Conservation (phyloP, 2,797 vertebrate species). For the Botia kubotai region DNA sequence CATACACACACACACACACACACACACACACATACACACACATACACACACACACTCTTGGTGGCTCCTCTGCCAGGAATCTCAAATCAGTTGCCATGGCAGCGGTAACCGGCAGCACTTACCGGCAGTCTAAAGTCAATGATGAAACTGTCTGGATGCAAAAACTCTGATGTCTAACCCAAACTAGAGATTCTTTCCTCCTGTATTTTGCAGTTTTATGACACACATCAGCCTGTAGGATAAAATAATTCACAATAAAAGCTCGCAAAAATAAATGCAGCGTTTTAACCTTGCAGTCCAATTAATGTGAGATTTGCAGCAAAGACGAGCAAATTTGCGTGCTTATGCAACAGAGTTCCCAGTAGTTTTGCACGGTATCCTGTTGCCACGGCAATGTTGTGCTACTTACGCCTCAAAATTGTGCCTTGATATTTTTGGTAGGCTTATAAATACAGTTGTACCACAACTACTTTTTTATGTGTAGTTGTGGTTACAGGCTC, state of each 20-base stretch:
- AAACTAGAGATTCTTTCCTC: constrained; percentile 36
- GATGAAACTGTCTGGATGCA: constrained; percentile 70
- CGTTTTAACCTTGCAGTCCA: constrained; percentile 3
- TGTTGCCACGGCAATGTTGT: too few species aligned
- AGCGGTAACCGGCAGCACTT: constrained; percentile 80
- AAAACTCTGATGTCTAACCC: constrained; percentile 61
- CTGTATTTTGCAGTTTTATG: constrained; percentile 4
- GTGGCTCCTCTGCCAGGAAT: constrained; percentile 62
- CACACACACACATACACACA: constrained; percentile 12
- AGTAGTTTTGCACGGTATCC: too few species aligned
- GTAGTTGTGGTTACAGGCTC: too few species aligned
- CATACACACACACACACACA: constrained; percentile 12
- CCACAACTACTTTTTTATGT: too few species aligned
- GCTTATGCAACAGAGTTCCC: not conserved
- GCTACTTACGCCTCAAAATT: too few species aligned
- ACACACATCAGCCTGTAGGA: not conserved
- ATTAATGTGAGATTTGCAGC: not conserved
- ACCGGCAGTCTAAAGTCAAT: constrained; percentile 74
- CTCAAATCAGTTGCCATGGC: constrained; percentile 82
- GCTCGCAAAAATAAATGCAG: not conserved
- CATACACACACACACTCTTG: constrained; percentile 20
- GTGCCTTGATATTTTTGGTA: too few species aligned
- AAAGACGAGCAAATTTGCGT: constrained; percentile 7
- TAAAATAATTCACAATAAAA: not conserved
- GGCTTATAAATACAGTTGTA: too few species aligned